A percentile compares a stretch with the other conserved stretches of the same genome.
phyloP scores from a whole-genome alignment of 2,797 vertebrate genomes.

The Aulostomus chinensis region DNA sequence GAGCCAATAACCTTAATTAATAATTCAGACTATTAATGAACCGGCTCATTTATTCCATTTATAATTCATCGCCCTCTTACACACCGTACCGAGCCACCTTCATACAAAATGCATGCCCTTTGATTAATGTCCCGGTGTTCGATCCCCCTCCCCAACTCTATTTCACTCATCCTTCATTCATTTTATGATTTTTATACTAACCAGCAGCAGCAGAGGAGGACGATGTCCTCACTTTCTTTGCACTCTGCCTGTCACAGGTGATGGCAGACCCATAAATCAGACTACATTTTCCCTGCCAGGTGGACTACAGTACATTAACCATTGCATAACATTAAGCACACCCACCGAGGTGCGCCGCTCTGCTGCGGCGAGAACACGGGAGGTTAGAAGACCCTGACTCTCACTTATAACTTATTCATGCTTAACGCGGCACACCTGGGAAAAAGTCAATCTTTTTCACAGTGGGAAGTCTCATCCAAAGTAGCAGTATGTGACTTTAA shows the following conservation, averaged over 20 bases:
- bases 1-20: no score
- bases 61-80: slow-evolving; percentile 57
- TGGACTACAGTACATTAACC: slow-evolving; percentile 40
- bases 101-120: slow-evolving; percentile 62
- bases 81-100: slow-evolving; percentile 24
- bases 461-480: slow-evolving; percentile 28
- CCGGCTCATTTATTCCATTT: slow-evolving; percentile 58
- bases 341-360: slow-evolving; percentile 2
- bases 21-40: slow-evolving; percentile 59
- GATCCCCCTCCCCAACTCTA: slow-evolving; percentile 5
- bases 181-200: slow-evolving; percentile 28
- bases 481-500: slow-evolving; percentile 36
- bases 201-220: neutral
- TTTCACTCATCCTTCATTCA: slow-evolving; percentile 1
- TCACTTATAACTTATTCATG: slow-evolving; percentile 73
- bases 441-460: slow-evolving; percentile 52
- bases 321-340: slow-evolving; percentile 37
- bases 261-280: slow-evolving; percentile 58
- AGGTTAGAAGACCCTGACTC: slow-evolving; percentile 48
- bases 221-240: slow-evolving; percentile 21
- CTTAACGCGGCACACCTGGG: slow-evolving; percentile 59
- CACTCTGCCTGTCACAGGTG: slow-evolving; percentile 18
- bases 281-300: slow-evolving; percentile 24
- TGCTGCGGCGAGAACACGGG: slow-evolving; percentile 28
- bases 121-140: slow-evolving; percentile 47